A percentile compares a stretch with the other conserved stretches of the same genome.
These are phyloP conservation scores for Luscinia luscinia DNA, from an alignment of 2,797 vertebrate genomes.

Conservation along the genomic window DNA sequence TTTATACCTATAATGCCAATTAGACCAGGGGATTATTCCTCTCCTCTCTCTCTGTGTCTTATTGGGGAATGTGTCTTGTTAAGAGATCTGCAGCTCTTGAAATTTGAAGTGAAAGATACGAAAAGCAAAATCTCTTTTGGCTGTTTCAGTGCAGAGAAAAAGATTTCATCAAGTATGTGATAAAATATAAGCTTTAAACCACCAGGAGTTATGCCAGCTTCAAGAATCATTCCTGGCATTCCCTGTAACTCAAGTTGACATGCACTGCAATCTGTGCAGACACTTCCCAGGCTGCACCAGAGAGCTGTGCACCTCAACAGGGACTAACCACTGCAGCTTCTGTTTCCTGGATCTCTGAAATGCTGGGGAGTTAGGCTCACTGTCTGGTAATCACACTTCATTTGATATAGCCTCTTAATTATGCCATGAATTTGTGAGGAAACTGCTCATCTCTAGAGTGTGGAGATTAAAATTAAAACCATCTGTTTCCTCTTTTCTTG, in stretches of 20 bases:
- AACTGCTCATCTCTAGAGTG: neutral
- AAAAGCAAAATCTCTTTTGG: neutral
- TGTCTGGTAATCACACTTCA: neutral
- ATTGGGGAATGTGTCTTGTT: neutral
- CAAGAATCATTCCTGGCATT: neutral
- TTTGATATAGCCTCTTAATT: conserved; percentile 20
- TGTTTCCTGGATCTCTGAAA: neutral
- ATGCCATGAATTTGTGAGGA: neutral
- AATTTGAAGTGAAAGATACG: neutral
- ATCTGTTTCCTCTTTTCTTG: neutral
- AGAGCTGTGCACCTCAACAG: fast-evolving
- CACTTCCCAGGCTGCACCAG: neutral
- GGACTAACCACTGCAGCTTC: neutral
- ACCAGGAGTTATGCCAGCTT: neutral
- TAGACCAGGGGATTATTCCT: neutral
- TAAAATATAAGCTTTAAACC: neutral
- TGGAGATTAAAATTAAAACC: neutral
- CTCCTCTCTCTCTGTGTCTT: neutral
- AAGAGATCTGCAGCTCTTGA: neutral
- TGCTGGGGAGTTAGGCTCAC: neutral
- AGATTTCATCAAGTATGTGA: neutral
- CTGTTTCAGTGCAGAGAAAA: neutral
- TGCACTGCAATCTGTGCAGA: neutral
- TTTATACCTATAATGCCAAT: neutral
- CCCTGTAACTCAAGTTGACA: neutral